These are phyloP conservation scores for Laterallus jamaicensis DNA, from an alignment of 2,113 vertebrate species.

Conservation along the genomic window DNA sequence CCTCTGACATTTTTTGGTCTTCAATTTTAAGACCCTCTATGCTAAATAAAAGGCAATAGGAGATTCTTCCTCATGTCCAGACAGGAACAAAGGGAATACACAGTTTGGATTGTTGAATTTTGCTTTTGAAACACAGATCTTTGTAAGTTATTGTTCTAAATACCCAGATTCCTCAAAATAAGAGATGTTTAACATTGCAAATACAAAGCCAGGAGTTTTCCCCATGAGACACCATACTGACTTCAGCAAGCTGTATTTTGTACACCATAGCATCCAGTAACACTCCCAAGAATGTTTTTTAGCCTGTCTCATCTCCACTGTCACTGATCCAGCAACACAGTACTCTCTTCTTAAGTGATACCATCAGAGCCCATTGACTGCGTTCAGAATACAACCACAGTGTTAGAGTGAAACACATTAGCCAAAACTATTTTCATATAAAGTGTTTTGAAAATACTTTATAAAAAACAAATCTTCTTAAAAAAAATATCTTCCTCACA, in stretches of 20 bases:
- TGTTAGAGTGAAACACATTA: not conserved
- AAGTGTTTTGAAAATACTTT: not conserved
- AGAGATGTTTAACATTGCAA: not conserved
- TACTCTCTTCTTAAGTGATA: not conserved
- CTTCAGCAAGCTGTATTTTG: not conserved
- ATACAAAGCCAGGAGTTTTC: not conserved
- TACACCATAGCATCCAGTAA: not conserved
- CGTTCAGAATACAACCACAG: not conserved
- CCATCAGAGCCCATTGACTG: not conserved
- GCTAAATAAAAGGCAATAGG: not conserved
- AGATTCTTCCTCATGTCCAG: not conserved
- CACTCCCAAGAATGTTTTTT: not conserved
- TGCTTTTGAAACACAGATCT: not conserved
- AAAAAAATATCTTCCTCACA: not conserved
- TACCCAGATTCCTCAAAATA: not conserved
- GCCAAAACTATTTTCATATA: not conserved
- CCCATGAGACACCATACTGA: not conserved
- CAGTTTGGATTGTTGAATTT: not conserved
- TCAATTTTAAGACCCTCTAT: not conserved
- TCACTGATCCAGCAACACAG: not conserved
- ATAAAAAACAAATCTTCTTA: not conserved
- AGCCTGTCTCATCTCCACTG: not conserved
- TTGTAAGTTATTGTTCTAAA: not conserved
- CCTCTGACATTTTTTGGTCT: not conserved
- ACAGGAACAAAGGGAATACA: not conserved